Evolutionary conservation across 2,888 invertebrate species (phyloP).

Genomic region (Plusia festucae): DNA sequence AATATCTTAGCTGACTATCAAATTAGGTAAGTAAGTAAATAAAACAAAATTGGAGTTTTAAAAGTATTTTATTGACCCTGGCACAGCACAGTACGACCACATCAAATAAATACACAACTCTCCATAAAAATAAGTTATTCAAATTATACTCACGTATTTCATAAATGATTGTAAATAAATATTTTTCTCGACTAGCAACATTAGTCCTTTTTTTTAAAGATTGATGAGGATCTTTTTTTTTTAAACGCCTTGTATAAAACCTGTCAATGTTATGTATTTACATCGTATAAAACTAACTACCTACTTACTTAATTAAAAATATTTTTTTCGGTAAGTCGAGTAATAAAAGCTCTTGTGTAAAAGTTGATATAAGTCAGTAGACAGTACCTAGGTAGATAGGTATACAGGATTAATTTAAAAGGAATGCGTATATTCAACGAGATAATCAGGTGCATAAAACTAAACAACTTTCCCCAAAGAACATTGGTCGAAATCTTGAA

Average conservation of each 20-base stretch:
- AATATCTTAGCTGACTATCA: too few relatives aligned
- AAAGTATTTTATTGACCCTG: constrained; percentile 51
- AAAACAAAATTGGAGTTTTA: constrained; percentile 16
- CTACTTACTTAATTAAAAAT: too few relatives aligned
- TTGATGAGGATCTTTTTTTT: background rate
- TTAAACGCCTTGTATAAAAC: background rate
- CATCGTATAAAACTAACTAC: background rate
- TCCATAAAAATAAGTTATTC: constrained; percentile 42
- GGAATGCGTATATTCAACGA: too few relatives aligned
- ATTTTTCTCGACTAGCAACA: constrained; percentile 46
- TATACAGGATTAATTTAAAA: too few relatives aligned
- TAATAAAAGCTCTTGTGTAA: too few relatives aligned
- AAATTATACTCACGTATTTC: constrained; percentile 24
- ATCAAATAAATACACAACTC: constrained; percentile 59
- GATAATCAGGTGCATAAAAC: too few relatives aligned
- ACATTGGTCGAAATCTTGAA: too few relatives aligned
- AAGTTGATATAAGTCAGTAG: too few relatives aligned
- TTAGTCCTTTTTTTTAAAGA: constrained; percentile 40
- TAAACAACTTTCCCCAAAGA: too few relatives aligned
- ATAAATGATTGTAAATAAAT: constrained; percentile 12
- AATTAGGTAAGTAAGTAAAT: too few relatives aligned
- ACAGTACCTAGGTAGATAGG: too few relatives aligned
- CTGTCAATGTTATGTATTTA: background rate
- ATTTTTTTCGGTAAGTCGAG: background rate
- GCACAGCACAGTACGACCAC: constrained; percentile 52